Evolutionary conservation across 2,113 vertebrate genomes (phyloP).

Genomic region (Murina feae): DNA sequence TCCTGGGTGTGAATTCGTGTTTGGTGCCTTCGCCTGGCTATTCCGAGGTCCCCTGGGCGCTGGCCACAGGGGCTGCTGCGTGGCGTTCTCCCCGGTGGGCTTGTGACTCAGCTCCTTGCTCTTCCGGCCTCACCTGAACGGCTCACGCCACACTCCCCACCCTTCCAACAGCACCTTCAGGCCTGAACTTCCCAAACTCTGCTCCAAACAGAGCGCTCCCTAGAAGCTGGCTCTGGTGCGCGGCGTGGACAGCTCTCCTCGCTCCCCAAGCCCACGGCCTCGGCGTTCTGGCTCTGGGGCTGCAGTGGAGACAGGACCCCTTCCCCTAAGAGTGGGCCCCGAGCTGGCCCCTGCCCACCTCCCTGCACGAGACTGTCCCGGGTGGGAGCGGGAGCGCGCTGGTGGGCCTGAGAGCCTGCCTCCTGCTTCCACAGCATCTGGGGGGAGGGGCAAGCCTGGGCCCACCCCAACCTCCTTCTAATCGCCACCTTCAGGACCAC

Average conservation of each 20-base stretch:
- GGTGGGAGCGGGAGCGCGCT: not conserved
- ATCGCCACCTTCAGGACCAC: not conserved
- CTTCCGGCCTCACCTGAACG: not conserved
- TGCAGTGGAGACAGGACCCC: not conserved
- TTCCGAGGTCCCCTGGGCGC: not conserved
- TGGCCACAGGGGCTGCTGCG: not conserved
- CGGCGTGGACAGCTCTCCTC: not conserved
- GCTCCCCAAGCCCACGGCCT: not conserved
- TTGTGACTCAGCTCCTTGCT: not conserved
- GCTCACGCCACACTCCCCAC: not conserved
- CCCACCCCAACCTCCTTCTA: not conserved
- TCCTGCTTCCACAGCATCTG: no score
- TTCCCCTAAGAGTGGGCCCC: not conserved
- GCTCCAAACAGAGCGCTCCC: not conserved
- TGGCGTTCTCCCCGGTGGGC: not conserved
- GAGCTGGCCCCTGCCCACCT: not conserved
- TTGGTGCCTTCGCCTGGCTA: not conserved
- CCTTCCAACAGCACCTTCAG: not conserved
- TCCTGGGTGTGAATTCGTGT: not conserved
- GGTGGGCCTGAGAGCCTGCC: not conserved
- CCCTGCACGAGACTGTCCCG: not conserved
- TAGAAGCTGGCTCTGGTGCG: not conserved
- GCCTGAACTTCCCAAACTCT: not conserved
- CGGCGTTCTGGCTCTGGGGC: not conserved
- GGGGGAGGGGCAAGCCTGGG: fast-evolving